Evolutionary conservation across 2,888 invertebrate genomes (phyloP).

Genomic region (Spodoptera littoralis): DNA sequence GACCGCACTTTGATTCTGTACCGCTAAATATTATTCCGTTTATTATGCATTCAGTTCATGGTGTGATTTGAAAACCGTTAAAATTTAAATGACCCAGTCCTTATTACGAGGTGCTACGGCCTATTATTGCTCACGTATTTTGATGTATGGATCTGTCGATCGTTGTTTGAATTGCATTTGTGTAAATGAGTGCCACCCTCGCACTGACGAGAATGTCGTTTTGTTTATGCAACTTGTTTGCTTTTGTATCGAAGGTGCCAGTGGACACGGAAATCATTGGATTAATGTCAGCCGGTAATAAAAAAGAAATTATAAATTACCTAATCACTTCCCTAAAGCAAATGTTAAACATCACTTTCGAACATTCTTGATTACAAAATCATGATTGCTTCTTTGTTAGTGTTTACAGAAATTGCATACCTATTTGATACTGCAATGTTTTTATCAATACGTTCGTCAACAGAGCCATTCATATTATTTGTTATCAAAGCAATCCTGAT

Average conservation of each 20-base stretch:
- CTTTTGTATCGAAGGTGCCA: constrained; percentile 11
- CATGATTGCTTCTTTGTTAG: too few species aligned
- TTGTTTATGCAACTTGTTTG: constrained; percentile 27
- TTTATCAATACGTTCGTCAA: constrained; percentile 1
- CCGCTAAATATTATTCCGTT: constrained; percentile 35
- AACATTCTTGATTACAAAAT: too few species aligned
- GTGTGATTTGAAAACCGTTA: constrained; percentile 53
- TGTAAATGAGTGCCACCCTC: constrained; percentile 47
- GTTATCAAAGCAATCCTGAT: constrained; percentile 27
- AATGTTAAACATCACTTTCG: too few species aligned
- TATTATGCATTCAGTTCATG: constrained; percentile 56
- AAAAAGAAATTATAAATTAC: neutral
- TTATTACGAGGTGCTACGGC: constrained; percentile 40
- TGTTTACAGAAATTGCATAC: neutral
- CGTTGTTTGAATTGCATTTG: constrained; percentile 27
- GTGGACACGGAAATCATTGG: constrained; percentile 25
- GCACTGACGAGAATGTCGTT: constrained; percentile 37
- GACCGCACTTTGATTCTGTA: constrained; percentile 28
- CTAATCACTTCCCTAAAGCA: too few species aligned
- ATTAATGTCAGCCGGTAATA: constrained; percentile 10
- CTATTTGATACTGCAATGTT: neutral
- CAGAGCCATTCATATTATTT: constrained; percentile 5
- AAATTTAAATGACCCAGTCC: constrained; percentile 49
- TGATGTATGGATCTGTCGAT: constrained; percentile 26
- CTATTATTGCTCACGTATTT: constrained; percentile 41